phyloP scores from a whole-genome alignment of 2,888 invertebrate species.

The Chrysodeixis includens region DNA sequence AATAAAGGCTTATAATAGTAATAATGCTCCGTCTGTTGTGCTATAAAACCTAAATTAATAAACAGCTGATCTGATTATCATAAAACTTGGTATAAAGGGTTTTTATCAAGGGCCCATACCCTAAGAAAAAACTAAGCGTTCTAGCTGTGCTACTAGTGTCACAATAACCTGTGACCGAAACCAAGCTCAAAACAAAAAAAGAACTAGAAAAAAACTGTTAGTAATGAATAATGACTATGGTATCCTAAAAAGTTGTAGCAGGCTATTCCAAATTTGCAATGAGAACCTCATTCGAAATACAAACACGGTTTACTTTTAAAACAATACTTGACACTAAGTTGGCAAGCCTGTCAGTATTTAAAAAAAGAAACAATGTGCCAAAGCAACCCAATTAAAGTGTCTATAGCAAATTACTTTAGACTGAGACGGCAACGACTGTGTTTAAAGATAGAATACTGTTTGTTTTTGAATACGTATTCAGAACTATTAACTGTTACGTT shows the following conservation, averaged over 20 bases:
- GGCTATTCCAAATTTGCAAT: background rate
- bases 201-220: background rate
- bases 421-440: conserved; percentile 27
- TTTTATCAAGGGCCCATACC: no score
- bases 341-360: background rate
- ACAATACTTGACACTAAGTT: background rate
- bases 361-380: conserved; percentile 13
- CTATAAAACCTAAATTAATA: no score
- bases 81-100: no score
- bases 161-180: no score
- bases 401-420: conserved; percentile 31
- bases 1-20: no score
- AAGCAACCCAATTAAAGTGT: conserved; percentile 34
- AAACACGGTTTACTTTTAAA: conserved; percentile 8
- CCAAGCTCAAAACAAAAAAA: no score
- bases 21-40: no score
- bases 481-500: background rate
- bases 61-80: no score
- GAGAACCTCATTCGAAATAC: conserved; percentile 2
- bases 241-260: background rate
- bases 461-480: background rate
- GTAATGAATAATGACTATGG: background rate
- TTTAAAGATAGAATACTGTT: conserved; percentile 28
- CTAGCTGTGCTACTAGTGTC: no score
- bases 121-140: no score